Conservation (phyloP, 2,797 vertebrate genomes). For the Choloepus didactylus region DNA sequence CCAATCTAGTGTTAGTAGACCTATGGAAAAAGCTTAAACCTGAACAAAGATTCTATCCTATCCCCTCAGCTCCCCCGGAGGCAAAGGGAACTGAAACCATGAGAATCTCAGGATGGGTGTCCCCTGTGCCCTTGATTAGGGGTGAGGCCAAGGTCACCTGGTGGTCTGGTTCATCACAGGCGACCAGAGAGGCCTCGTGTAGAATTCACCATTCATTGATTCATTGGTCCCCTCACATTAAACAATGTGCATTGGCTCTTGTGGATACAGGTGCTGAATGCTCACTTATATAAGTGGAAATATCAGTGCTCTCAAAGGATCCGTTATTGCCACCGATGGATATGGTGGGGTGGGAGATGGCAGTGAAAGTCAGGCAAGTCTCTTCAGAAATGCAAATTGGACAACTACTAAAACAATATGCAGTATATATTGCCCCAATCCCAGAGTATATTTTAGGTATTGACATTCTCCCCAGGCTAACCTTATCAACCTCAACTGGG, state of each 20-base stretch:
- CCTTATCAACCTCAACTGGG: too few relatives aligned
- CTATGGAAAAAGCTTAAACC: neutral
- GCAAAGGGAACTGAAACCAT: neutral
- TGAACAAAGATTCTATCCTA: neutral
- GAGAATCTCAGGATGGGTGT: neutral
- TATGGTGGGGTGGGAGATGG: neutral
- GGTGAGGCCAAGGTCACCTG: neutral
- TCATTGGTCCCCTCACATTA: neutral
- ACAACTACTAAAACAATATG: neutral
- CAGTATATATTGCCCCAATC: too few relatives aligned
- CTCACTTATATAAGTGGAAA: neutral
- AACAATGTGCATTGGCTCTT: neutral
- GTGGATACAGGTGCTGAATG: neutral
- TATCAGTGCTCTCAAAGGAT: neutral
- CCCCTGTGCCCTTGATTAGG: neutral
- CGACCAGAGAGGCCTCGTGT: neutral
- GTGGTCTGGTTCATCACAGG: neutral
- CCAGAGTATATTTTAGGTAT: too few relatives aligned
- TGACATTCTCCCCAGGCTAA: too few relatives aligned
- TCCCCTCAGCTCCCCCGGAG: too few relatives aligned
- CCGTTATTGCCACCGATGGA: neutral
- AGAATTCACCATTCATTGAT: neutral
- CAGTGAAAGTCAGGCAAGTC: neutral
- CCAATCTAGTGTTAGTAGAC: neutral
- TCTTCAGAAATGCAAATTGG: neutral